Percentiles rank a stretch among this genome's conserved stretches.
Conservation (phyloP, 2,888 invertebrate genomes). For the Slavum lentiscoides region DNA sequence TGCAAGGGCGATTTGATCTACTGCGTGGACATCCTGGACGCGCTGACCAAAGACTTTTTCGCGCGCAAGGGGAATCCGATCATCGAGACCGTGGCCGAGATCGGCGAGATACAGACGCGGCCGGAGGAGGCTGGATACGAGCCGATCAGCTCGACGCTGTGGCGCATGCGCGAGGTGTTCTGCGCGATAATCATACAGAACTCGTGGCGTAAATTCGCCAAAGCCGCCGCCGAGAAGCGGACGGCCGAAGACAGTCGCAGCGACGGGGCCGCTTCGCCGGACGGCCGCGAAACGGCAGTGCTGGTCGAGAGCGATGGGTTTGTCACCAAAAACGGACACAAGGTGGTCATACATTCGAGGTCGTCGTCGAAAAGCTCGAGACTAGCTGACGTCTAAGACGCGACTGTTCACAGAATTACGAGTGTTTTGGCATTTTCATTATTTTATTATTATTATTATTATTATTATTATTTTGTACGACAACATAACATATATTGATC, state of each 20-base stretch:
- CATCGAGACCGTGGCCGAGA: constrained; percentile 84
- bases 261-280: constrained; percentile 57
- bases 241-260: constrained; percentile 61
- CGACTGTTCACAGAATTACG: no score
- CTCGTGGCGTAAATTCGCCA: constrained; percentile 78
- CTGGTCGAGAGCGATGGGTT: constrained; percentile 82
- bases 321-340: constrained; percentile 83
- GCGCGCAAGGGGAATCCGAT: constrained; percentile 91
- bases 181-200: constrained; percentile 94
- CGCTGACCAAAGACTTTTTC: constrained; percentile 97
- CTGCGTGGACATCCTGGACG: constrained; percentile 97
- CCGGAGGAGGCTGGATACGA: constrained; percentile 89
- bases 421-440: no score
- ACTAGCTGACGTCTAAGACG: constrained; percentile 82
- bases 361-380: constrained; percentile 83
- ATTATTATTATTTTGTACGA: background rate
- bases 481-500: no score
- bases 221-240: constrained; percentile 58
- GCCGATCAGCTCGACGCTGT: constrained; percentile 90
- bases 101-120: constrained; percentile 68
- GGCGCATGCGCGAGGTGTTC: constrained; percentile 95
- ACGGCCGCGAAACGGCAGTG: constrained; percentile 76
- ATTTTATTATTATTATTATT: background rate
- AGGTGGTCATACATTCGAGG: constrained; percentile 86
- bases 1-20: constrained; percentile 96